Evolutionary conservation across 2,113 vertebrate species (phyloP).

Genomic region (Oophaga pumilio): DNA sequence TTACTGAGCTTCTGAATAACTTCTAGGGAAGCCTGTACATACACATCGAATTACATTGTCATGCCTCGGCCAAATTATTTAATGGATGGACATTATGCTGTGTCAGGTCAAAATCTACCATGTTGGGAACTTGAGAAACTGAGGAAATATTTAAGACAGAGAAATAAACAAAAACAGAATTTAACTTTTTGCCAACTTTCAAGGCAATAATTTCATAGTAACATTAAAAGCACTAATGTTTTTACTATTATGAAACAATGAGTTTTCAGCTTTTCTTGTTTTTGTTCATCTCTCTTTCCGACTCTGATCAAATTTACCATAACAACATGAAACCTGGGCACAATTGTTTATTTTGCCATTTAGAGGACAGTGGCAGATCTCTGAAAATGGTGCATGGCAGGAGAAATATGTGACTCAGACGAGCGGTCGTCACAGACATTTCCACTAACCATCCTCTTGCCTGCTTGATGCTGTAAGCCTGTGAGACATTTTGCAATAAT

Average conservation of each 20-base stretch:
- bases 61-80: too few relatives aligned
- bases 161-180: too few relatives aligned
- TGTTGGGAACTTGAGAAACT: too few relatives aligned
- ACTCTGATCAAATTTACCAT: neutral
- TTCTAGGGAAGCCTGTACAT: too few relatives aligned
- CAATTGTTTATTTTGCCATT: conserved; percentile 40
- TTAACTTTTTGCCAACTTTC: too few relatives aligned
- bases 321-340: neutral
- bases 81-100: too few relatives aligned
- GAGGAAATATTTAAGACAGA: too few relatives aligned
- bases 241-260: neutral
- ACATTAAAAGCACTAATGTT: neutral
- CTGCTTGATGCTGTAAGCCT: conserved; percentile 34
- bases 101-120: too few relatives aligned
- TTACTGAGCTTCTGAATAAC: too few relatives aligned
- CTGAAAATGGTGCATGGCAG: conserved; percentile 31
- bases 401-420: conserved; percentile 22
- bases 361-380: conserved; percentile 20
- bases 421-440: conserved; percentile 35
- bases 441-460: conserved; percentile 26
- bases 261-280: neutral
- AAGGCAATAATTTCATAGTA: too few relatives aligned
- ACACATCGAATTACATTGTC: too few relatives aligned
- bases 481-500: conserved; percentile 42
- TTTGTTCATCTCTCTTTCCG: neutral